Evolutionary conservation across 2,113 vertebrate genomes (phyloP), one percentile per base, ranked within the genome.

Genomic region (Symphodus melops): DNA sequence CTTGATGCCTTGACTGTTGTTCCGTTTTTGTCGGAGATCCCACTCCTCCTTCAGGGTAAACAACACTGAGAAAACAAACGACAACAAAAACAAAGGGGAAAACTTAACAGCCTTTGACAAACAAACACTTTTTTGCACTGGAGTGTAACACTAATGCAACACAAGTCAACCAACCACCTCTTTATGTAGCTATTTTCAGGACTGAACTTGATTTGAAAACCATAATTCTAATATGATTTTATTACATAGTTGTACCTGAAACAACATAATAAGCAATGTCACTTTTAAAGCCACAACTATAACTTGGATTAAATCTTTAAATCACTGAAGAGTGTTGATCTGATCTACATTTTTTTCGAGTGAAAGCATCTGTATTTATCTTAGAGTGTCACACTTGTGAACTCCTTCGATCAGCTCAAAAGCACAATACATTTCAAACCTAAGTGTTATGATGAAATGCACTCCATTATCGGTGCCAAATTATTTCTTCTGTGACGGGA

Each of bases 51-150:
- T 44, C 5, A 33, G 56, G 55, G 17, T 36, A 49, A 19, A 60
- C 39, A 39, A 8, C 49, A 21, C 10, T 54, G 20, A 52, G 2
- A 60, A 73, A 17, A 65, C 41, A 70, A 68, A 66, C 28, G 17
- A 77, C n/a, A 23, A n/a, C 13, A 53, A 16, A 42, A 17, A 64
- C 17, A 63, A 52, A 14, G 16, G 12, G 28, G 28, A 33, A 33
- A 33, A 33, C 28, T 33, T 5, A 33, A 14, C 79, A 25, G 42
- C 76, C 75, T 72, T 80, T 74, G 58, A 53, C 79, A 80, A 77
- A 79, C 65, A 77, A 77, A 79, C 65, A 77, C 14, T 52, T 17
- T 33, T 68, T 33, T 14, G 37, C n/a, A 62, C 59, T 69, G 11
- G 39, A 41, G 59, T 42, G 33, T 25, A 39, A 48, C 14, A 48